phyloP scores from a whole-genome alignment of 2,113 vertebrate species.

The Myrmophylax atrothorax region DNA sequence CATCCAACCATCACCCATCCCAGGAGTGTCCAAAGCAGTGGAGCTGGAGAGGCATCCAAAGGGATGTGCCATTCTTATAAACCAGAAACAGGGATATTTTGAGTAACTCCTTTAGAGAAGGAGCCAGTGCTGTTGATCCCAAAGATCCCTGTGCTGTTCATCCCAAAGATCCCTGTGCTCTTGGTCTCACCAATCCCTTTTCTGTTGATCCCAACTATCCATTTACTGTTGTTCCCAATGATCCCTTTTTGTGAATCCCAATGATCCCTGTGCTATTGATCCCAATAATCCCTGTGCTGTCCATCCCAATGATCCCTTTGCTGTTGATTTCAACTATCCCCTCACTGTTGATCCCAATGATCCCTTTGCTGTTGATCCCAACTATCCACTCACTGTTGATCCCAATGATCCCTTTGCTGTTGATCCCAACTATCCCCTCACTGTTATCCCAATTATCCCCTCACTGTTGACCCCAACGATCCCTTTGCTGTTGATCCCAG shows the following conservation, averaged over 20 bases:
- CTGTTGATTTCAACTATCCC: no score
- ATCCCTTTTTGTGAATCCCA: no score
- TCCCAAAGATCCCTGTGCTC: not conserved
- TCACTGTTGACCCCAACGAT: accelerated
- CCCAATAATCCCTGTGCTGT: no score
- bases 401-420: not conserved
- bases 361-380: no score
- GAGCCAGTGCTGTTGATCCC: accelerated
- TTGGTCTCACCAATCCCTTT: no score
- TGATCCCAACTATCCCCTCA: not conserved
- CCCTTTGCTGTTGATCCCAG: not conserved
- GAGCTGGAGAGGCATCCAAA: not conserved
- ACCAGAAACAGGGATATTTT: not conserved
- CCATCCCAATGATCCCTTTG: no score
- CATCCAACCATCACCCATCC: accelerated
- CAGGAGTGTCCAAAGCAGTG: accelerated
- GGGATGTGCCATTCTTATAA: accelerated
- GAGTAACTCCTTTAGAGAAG: not conserved
- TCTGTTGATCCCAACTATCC: no score
- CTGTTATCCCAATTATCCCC: accelerated
- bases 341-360: no score
- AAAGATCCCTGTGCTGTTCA: no score
- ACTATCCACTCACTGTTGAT: not conserved
- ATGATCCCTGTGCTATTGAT: no score
- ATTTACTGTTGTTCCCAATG: no score